These are phyloP conservation scores for Drosophila kambysellisi DNA, from an alignment of 2,888 invertebrate genomes.

Conservation along the genomic window DNA sequence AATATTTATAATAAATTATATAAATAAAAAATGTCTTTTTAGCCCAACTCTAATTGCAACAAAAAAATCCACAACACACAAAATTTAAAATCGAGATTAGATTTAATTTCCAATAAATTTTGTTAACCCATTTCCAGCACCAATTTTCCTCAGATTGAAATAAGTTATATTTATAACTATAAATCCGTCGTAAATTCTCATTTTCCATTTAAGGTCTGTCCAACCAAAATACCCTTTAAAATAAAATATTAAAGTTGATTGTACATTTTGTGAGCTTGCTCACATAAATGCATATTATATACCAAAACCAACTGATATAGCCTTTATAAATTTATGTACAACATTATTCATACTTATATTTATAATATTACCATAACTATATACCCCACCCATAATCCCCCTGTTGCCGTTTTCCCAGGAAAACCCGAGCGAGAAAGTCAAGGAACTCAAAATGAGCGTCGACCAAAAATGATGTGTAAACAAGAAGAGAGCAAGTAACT, in stretches of 20 bases:
- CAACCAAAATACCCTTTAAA: background rate
- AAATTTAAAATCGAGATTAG: background rate
- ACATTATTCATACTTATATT: slow-evolving; percentile 3
- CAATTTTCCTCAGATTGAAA: background rate
- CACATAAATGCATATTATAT: background rate
- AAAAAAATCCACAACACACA: background rate
- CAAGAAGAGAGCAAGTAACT: slow-evolving; percentile 21
- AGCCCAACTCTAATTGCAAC: background rate
- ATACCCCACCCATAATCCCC: slow-evolving; percentile 8
- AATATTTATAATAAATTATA: background rate
- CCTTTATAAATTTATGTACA: background rate
- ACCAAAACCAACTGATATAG: background rate
- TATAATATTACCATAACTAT: slow-evolving; percentile 2
- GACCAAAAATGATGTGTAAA: slow-evolving; percentile 66
- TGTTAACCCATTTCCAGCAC: background rate
- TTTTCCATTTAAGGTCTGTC: background rate
- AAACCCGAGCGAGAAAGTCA: slow-evolving; percentile 69
- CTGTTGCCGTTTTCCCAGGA: slow-evolving; percentile 9
- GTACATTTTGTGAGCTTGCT: background rate
- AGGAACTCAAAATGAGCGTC: slow-evolving; percentile 74
- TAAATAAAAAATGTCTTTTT: background rate
- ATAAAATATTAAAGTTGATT: background rate
- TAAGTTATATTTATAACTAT: background rate
- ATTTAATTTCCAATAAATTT: background rate
- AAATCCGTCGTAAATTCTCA: background rate